Evolutionary conservation across 1,140 invertebrate genomes (phyloP).

Genomic region (Kradibia gibbosae): DNA sequence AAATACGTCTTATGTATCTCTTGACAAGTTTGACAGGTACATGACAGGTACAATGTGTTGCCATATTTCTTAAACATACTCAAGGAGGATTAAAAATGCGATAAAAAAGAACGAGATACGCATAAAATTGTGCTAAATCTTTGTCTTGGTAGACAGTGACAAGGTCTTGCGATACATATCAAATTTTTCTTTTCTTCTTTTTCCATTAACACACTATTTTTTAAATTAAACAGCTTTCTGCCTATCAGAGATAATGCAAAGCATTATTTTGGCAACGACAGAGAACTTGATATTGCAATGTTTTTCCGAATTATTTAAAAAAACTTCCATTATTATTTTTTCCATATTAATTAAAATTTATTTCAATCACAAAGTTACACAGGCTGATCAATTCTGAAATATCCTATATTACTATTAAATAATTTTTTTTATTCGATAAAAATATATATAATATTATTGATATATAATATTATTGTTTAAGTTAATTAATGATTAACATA

Average conservation of each 20-base stretch:
- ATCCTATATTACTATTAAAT: no score
- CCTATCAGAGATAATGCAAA: constrained; percentile 12
- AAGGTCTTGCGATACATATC: constrained; percentile 37
- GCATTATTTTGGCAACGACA: neutral
- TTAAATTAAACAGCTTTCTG: no score
- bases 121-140: constrained; percentile 29
- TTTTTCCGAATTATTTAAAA: no score
- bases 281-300: neutral
- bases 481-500: no score
- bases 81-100: constrained; percentile 25
- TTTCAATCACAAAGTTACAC: no score
- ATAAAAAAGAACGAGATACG: constrained; percentile 38
- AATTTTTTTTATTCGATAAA: no score
- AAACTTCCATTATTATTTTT: no score
- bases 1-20: neutral
- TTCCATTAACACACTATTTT: neutral
- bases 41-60: neutral
- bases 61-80: constrained; percentile 25
- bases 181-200: constrained; percentile 29
- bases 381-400: no score
- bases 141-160: constrained; percentile 20
- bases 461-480: no score
- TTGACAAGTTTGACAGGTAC: neutral
- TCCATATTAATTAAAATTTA: no score
- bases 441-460: no score